These are phyloP conservation scores for Lepus townsendii DNA, from an alignment of 2,797 vertebrate species.

Conservation along the genomic window DNA sequence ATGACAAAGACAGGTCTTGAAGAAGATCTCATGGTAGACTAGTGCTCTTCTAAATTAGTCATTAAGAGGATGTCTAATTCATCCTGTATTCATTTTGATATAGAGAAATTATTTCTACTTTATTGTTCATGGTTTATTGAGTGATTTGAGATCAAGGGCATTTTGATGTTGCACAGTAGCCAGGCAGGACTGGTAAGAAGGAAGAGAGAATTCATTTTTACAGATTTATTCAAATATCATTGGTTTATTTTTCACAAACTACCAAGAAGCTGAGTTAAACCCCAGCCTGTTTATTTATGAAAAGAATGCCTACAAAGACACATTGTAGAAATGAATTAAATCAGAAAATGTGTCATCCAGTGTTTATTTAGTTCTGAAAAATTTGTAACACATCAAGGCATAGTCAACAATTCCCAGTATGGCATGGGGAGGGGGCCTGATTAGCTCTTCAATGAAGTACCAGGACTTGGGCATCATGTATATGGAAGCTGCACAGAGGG, in stretches of 20 bases:
- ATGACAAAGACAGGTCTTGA: slow-evolving; percentile 8
- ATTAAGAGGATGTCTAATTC: not conserved
- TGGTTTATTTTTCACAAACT: slow-evolving; percentile 7
- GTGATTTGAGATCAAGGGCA: not conserved
- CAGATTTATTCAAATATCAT: not conserved
- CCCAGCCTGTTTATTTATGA: not conserved
- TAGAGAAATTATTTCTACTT: slow-evolving; percentile 7
- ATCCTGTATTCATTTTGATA: not conserved
- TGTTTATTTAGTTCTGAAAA: not conserved
- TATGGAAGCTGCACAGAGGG: too few relatives aligned
- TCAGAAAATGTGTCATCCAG: not conserved
- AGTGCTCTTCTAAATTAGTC: not conserved
- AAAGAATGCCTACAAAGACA: not conserved
- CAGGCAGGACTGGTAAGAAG: not conserved
- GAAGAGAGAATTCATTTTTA: not conserved
- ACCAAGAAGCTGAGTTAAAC: not conserved
- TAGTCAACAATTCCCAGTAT: fast-evolving
- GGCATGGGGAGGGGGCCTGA: too few relatives aligned
- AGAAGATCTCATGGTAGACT: not conserved
- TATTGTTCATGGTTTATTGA: slow-evolving; percentile 3
- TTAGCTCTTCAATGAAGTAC: too few relatives aligned
- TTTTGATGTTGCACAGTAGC: not conserved
- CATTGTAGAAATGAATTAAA: not conserved
- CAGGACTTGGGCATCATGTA: fast-evolving
- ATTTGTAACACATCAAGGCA: not conserved